Conservation (phyloP, 2,113 vertebrate genomes). For the Ploceus nigricollis region DNA sequence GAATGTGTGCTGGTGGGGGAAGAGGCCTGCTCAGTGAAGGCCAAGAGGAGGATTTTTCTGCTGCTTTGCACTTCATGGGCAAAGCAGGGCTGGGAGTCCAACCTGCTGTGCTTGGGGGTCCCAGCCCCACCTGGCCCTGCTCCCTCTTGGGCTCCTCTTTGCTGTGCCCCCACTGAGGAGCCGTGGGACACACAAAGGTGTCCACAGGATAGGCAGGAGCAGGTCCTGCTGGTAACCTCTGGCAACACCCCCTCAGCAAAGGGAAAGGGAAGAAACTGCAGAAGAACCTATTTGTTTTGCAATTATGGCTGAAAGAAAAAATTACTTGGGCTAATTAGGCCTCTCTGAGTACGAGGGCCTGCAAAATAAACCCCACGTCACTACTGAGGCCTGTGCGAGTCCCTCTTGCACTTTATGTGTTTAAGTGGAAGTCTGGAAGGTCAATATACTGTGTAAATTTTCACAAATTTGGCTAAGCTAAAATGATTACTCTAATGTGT, state of each 20-base stretch:
- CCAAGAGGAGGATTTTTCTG: background rate
- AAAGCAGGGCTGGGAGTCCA: too few species aligned
- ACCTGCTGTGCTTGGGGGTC: accelerated
- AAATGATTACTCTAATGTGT: constrained; percentile 74
- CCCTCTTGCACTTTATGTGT: constrained; percentile 41
- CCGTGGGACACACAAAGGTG: accelerated
- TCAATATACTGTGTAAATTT: constrained; percentile 78
- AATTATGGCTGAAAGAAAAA: constrained; percentile 65
- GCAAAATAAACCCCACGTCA: constrained; percentile 62
- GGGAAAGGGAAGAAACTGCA: constrained; percentile 11
- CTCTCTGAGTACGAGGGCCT: constrained; percentile 54
- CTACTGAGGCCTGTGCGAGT: constrained; percentile 3
- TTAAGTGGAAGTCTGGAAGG: constrained; percentile 70
- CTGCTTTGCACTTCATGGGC: accelerated
- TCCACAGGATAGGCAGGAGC: background rate
- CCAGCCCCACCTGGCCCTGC: accelerated
- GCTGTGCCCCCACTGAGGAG: background rate
- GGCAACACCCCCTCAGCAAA: background rate
- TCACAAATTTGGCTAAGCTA: constrained; percentile 75
- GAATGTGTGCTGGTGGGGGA: background rate
- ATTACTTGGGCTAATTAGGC: constrained; percentile 68
- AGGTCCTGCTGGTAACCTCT: background rate
- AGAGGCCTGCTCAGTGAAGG: background rate
- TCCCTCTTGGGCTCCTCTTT: too few species aligned
- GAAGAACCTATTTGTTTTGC: constrained; percentile 65